phyloP scores from a whole-genome alignment of 2,113 vertebrate genomes.

The Toxotes chatareus region DNA sequence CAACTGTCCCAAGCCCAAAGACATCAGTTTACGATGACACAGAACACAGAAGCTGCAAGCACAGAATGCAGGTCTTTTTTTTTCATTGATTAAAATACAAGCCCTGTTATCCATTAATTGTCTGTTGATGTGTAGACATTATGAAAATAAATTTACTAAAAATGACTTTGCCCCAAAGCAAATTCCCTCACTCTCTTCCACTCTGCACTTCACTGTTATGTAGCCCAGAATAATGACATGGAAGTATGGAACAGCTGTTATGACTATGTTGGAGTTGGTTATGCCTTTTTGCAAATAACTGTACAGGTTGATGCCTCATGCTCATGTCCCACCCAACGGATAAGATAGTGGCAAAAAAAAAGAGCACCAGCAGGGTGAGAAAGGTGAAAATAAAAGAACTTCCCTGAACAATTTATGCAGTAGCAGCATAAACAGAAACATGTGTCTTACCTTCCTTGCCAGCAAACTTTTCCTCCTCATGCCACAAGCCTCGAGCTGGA shows the following conservation, averaged over 20 bases:
- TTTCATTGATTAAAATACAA: no score
- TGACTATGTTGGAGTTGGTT: not conserved
- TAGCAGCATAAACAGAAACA: not conserved
- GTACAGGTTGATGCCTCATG: not conserved
- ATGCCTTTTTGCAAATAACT: not conserved
- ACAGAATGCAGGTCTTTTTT: not conserved
- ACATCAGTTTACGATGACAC: not conserved
- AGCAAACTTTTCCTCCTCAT: conserved; percentile 96
- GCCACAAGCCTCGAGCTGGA: conserved; percentile 93
- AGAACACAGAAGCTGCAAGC: not conserved
- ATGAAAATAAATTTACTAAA: not conserved
- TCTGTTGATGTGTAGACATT: not conserved
- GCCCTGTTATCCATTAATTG: not conserved
- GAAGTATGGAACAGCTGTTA: not conserved
- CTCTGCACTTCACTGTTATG: not conserved
- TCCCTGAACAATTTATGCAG: not conserved
- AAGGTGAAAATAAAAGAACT: not conserved
- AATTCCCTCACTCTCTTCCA: not conserved
- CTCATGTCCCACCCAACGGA: no score
- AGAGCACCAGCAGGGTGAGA: not conserved
- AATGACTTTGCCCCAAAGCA: not conserved
- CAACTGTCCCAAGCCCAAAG: not conserved
- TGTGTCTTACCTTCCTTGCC: conserved; percentile 89
- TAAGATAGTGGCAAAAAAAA: not conserved
- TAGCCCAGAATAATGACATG: not conserved